Base-by-base conservation (phyloP, 2,888 invertebrate species). In the Apamea sordens region DNA sequence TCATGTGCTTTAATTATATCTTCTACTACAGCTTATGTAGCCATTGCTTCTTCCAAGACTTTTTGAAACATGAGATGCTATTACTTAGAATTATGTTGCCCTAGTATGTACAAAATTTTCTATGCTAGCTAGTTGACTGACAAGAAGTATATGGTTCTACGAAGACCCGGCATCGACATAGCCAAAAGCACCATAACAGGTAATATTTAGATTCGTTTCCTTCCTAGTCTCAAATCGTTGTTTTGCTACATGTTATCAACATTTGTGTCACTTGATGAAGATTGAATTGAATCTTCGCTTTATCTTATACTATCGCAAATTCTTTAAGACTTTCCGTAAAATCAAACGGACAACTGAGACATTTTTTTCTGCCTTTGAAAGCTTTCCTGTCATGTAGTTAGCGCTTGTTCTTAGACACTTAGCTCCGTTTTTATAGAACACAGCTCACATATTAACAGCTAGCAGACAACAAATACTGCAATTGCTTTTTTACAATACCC, bases 401-500 rank as follows among this genome's bases (percentile, higher is more conserved):
- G n/a, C 41, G 7, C 67, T 47, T 68, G 69, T 64, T 53, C 65
- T 50, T 44, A 32, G 36, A 56, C 11, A n/a, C 53, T 36, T 36
- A 61, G 36, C 28, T 75, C 28, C 2, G 76, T 80, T 80, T 83
- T 79, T 78, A 69, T 77, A 70, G 59, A 76, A 72, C 47, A 69
- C 56, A 76, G 73, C 73, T 32, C 18, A 84, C 72, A 83, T 67
- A 78, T 36, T 76, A 87, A 73, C 67, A 76, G 76, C 80, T 77
- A 79, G 67, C 79, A 79, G 79, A 87, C 67, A 83, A 72, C 70
- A 78, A 82, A 78, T 89, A 90, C 84, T 87, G 90, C 91, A 87
- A 88, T 90, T 83, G 80, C 84, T 90, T 93, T 92, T 93, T 92
- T 91, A 91, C 79, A 91, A 89, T 80, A 86, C 92, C 87, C 91